Conservation (phyloP, 2,888 invertebrate species). For the Calameuta filiformis region DNA sequence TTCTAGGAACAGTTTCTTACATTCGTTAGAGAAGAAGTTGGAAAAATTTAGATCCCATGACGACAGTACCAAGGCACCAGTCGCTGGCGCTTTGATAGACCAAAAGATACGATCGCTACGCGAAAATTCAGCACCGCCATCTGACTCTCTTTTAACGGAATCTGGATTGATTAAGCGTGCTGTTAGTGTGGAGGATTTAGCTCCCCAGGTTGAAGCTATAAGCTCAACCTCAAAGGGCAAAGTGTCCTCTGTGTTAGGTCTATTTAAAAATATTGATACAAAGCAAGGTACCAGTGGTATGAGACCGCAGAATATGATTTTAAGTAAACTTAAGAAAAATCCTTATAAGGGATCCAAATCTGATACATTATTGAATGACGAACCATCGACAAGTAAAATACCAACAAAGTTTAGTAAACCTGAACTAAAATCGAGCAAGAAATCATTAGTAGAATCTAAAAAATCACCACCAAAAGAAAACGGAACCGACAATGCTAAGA, state of each 20-base stretch:
- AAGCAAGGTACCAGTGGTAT: constrained; percentile 30
- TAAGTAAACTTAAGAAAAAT: constrained; percentile 71
- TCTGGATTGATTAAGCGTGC: constrained; percentile 78
- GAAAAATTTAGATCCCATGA: constrained; percentile 58
- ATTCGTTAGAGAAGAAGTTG: constrained; percentile 76
- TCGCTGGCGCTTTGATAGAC: constrained; percentile 68
- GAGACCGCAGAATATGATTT: constrained; percentile 39
- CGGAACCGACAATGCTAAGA: constrained; percentile 30
- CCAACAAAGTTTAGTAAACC: constrained; percentile 50
- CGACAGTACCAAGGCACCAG: constrained; percentile 54
- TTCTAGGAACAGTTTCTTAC: constrained; percentile 72
- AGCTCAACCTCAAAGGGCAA: constrained; percentile 74
- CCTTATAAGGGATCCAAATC: constrained; percentile 54
- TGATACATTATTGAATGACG: constrained; percentile 37
- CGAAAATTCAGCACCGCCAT: constrained; percentile 50
- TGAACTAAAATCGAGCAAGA: constrained; percentile 39
- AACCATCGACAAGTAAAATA: constrained; percentile 45
- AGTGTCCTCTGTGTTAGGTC: constrained; percentile 80
- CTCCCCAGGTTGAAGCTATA: constrained; percentile 38
- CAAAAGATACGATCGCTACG: constrained; percentile 52
- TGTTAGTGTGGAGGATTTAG: constrained; percentile 77
- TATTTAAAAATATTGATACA: constrained; percentile 74
- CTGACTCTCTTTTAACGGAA: constrained; percentile 67
- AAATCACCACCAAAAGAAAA: constrained; percentile 41
- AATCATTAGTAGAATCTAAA: constrained; percentile 25